Evolutionary conservation across 1,140 invertebrate species (phyloP).

Genomic region (Neodiprion virginianus): DNA sequence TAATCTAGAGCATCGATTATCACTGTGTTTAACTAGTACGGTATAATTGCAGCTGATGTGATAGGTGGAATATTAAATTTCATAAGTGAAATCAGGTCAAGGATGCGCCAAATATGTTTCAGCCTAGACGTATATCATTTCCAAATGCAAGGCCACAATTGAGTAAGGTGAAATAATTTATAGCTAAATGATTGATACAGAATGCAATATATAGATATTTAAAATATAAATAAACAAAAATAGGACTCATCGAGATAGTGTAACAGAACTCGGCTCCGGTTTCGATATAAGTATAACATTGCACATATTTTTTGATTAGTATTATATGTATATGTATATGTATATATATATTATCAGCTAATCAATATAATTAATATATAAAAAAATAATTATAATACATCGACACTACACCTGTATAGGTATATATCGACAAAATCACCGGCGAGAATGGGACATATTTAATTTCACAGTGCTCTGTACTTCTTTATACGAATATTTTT

Average conservation of each 20-base stretch:
- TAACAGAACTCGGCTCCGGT: constrained; percentile 9
- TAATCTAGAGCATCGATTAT: no score
- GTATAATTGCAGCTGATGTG: no score
- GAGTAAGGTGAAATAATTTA: background rate
- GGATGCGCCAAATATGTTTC: no score
- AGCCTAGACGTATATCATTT: no score
- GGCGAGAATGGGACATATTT: background rate
- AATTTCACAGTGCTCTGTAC: background rate
- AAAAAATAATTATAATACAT: background rate
- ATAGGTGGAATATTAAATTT: no score
- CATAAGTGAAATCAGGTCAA: no score
- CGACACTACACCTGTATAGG: background rate
- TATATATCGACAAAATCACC: background rate
- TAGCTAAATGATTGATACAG: background rate
- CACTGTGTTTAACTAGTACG: no score
- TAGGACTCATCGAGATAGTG: constrained; percentile 11
- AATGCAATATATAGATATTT: background rate
- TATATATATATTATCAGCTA: background rate
- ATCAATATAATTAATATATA: background rate
- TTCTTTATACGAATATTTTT: background rate
- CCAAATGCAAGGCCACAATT: no score
- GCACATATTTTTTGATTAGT: constrained; percentile 16
- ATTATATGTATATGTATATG: background rate
- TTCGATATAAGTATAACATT: constrained; percentile 1
- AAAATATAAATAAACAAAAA: constrained; percentile 11